These are phyloP conservation scores for Parazoanthus atlanticus DNA, from an alignment of 92 coral and sea anemone genomes.

Conservation along the genomic window DNA sequence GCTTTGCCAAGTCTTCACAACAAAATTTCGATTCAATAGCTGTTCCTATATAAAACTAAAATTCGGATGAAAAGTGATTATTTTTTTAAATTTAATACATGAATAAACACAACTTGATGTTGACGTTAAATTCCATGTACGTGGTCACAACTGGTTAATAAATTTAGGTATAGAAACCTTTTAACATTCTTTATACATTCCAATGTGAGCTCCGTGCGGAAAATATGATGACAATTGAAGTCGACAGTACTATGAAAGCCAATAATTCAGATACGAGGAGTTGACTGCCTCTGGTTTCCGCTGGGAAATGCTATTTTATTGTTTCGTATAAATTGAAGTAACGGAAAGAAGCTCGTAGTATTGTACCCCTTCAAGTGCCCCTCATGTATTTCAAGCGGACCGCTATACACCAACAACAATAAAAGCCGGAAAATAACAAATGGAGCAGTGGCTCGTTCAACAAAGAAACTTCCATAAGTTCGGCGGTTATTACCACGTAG, in stretches of 20 bases:
- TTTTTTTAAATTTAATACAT: background rate
- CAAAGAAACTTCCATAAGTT: background rate
- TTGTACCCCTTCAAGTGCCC: slow-evolving; percentile 27
- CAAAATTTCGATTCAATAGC: background rate
- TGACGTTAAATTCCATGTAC: background rate
- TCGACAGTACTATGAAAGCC: background rate
- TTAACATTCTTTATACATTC: background rate
- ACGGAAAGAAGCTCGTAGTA: background rate
- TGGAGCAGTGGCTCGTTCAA: background rate
- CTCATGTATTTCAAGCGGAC: background rate
- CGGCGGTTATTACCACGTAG: background rate
- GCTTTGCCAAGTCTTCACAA: background rate
- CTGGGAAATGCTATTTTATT: slow-evolving; percentile 11
- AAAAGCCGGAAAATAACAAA: slow-evolving; percentile 14
- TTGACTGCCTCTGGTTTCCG: slow-evolving; percentile 25
- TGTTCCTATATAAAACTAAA: background rate
- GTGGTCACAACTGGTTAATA: background rate
- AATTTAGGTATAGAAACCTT: background rate
- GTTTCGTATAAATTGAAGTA: slow-evolving; percentile 8
- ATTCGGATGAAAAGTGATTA: background rate
- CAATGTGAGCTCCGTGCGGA: background rate
- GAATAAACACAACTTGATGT: background rate
- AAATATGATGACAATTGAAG: background rate
- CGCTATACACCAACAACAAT: background rate
- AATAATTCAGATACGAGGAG: background rate